Base-by-base conservation (phyloP, 2,113 vertebrate species). In the Sorex fumeus region DNA sequence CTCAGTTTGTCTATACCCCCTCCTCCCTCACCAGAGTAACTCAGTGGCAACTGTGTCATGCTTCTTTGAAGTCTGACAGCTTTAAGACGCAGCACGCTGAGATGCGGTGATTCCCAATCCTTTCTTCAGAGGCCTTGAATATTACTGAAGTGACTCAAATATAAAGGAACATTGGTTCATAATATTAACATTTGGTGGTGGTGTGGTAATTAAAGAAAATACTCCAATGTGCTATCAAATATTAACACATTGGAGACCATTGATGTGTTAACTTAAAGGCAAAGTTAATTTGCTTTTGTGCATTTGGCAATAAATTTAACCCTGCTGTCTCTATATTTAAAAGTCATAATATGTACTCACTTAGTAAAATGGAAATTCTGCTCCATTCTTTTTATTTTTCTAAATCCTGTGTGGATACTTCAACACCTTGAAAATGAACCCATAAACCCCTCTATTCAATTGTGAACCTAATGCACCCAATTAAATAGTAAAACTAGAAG, bases 281-380 rank as follows among this genome's bases (percentile, higher is more conserved):
- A 79, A 90, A 82, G 71, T 94, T 93, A 94, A 88, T 92, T 92
- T 94, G 70, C 32, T 94, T 96, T 66, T 79, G 62, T 87, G 28
- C 30, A 53, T 81, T 88, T 13, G 43, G 82, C 40, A 67, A 60
- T 57, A 57, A 87, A 64, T 9, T 81, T 85, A 28, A 18, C 11
- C 10, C 9, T 80, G 45, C 19, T 4, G 8, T 69, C 16, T 72
- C 16, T 57, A 30, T 30, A 93, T 88, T 60, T 78, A 6, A 93
- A 95, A 36, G 25, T 75, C 40, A 76, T 43, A 87, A 60, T 60
- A 3, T 88, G 16, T 57, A 77, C n/a, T 88, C 25, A 53, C 91
- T 82, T 87, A 69, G 28, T 40, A 66, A 86, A 85, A 32, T 60
- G 84, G 34, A 74, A 88, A 12, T 5, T 87, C 47, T 88, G n/a